Evolutionary conservation across 2,113 vertebrate genomes (phyloP).

Genomic region (Melanostigma gelatinosum): DNA sequence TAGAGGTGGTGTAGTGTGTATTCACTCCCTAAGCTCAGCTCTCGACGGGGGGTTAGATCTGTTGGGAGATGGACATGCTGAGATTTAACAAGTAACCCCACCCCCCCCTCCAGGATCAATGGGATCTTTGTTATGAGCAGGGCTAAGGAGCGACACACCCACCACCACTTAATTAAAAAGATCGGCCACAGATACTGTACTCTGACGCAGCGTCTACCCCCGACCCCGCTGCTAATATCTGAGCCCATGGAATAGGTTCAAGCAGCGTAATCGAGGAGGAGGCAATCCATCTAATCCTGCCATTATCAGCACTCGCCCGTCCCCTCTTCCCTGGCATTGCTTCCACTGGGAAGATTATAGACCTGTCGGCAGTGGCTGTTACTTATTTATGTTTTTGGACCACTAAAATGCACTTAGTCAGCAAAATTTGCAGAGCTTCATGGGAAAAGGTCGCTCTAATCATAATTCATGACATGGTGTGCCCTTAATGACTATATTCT

Average conservation of each 20-base stretch:
- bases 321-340: conserved; percentile 10
- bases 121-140: conserved; percentile 63
- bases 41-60: conserved; percentile 60
- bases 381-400: conserved; percentile 61
- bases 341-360: conserved; percentile 51
- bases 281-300: conserved; percentile 59
- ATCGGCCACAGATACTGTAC: conserved; percentile 64
- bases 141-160: conserved; percentile 46
- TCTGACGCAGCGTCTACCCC: conserved; percentile 41
- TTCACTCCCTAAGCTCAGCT: conserved; percentile 50
- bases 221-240: conserved; percentile 56
- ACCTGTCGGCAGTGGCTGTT: conserved; percentile 47
- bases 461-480: conserved; percentile 54
- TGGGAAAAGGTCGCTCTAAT: conserved; percentile 24
- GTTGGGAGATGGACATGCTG: conserved; percentile 67
- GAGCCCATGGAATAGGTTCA: conserved; percentile 46
- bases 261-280: conserved; percentile 57
- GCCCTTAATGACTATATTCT: conserved; percentile 47
- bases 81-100: conserved; percentile 69
- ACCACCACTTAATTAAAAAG: conserved; percentile 67
- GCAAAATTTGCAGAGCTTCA: conserved; percentile 22
- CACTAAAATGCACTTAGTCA: conserved; percentile 41
- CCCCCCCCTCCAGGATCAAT: conserved; percentile 54
- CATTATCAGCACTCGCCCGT: conserved; percentile 50
- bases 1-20: conserved; percentile 60